Base-by-base conservation (phyloP, 2,888 invertebrate species). In the Lasius fuliginosus region DNA sequence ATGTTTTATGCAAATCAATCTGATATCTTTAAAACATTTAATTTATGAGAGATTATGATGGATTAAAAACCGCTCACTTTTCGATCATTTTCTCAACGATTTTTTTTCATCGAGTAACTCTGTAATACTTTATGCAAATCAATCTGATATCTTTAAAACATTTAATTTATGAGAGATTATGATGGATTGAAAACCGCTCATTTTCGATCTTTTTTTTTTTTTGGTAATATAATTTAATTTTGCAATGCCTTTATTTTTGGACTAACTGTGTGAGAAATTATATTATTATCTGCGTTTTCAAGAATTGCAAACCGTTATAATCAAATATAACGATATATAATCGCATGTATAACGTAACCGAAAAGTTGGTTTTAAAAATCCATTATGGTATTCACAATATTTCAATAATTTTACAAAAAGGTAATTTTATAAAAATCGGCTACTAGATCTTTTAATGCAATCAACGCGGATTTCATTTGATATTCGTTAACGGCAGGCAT, bases 401-500 rank as follows among this genome's bases (percentile, higher is more conserved):
- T 40, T 58, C 18, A 73, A 2, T 46, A 49, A 8, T 46, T 68
- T 68, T 49, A 46, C 30, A 33, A 36, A 36, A 36, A 36, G 6
- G 23, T 23, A 36, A 36, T 36, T 36, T 36, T 46, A 1, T 27
- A 73, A 23, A 23, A 40, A 23, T 1, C 23, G 15, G 40, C 56
- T 58, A 36, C 18, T 11, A 46, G 33, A 71, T 60, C 23, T 60
- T 36, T 73, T 23, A 11, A 46, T 49, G n/a, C n/a, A 49, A 71
- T 33, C 27, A 42, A 36, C 23, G n/a, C n/a, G 64, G 11, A 69
- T 42, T 77, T 71, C 12, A 62, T 9, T 71, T 49, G 46, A 27
- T 62, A n/a, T 71, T 81, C 36, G 30, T 77, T 30, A 65, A 56
- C 15, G 30, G 56, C 68, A 56, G n/a, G n/a, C 30, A 5, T 77